These are phyloP conservation scores for Stratiomys singularior DNA, from an alignment of 2,888 invertebrate species.

Conservation along the genomic window DNA sequence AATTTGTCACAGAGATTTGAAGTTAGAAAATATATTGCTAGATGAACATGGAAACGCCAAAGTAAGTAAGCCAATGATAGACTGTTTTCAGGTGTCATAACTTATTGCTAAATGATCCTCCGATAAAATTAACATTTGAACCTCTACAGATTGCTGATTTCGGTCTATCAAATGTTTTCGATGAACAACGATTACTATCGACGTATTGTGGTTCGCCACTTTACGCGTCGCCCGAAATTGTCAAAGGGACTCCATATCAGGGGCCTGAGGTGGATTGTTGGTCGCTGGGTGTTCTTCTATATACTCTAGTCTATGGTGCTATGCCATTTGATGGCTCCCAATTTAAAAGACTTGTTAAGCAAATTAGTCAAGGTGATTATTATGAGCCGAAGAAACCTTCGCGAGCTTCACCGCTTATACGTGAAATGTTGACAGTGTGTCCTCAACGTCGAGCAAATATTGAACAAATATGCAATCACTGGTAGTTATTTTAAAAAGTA, in stretches of 20 bases:
- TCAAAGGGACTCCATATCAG: constrained; percentile 94
- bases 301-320: constrained; percentile 98
- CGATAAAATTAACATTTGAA: background rate
- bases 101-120: constrained; percentile 15
- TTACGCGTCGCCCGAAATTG: constrained; percentile 97
- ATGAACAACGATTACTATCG: constrained; percentile 83
- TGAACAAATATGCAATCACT: constrained; percentile 92
- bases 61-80: constrained; percentile 68
- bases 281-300: constrained; percentile 96
- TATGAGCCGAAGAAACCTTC: constrained; percentile 96
- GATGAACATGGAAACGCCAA: constrained; percentile 95
- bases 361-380: constrained; percentile 97
- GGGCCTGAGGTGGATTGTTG: constrained; percentile 96
- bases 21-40: constrained; percentile 92
- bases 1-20: constrained; percentile 96
- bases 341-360: constrained; percentile 94
- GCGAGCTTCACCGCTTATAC: constrained; percentile 92
- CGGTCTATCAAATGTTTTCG: constrained; percentile 96
- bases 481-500: constrained; percentile 67
- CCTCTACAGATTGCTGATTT: constrained; percentile 92
- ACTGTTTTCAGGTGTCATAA: too few species aligned
- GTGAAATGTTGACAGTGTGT: constrained; percentile 93
- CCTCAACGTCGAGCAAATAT: constrained; percentile 91
- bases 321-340: constrained; percentile 99
- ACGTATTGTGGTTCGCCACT: constrained; percentile 97